These are phyloP conservation scores for Callocephalon fimbriatum DNA, from an alignment of 2,113 vertebrate genomes.

Conservation along the genomic window DNA sequence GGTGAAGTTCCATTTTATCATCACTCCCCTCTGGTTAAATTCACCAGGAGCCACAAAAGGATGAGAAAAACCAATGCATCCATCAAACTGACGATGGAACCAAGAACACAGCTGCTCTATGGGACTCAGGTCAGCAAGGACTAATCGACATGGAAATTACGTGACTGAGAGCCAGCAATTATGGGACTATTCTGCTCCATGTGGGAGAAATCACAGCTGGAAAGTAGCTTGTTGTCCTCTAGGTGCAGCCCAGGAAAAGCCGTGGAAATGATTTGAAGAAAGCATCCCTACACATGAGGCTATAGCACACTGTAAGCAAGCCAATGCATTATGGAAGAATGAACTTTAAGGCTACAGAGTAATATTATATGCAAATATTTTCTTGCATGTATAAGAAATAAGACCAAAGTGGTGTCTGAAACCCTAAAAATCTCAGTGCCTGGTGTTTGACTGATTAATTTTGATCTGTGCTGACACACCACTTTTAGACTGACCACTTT, in stretches of 20 bases:
- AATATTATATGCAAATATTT: not conserved
- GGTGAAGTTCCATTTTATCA: not conserved
- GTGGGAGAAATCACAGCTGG: not conserved
- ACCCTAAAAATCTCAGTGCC: not conserved
- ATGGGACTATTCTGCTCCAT: not conserved
- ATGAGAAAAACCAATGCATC: not conserved
- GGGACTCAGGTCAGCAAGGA: not conserved
- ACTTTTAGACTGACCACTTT: not conserved
- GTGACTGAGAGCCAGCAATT: not conserved
- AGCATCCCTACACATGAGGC: not conserved
- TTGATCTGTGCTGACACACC: not conserved
- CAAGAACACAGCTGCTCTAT: not conserved
- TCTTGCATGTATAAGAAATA: not conserved
- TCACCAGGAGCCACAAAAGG: not conserved
- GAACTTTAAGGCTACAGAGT: not conserved
- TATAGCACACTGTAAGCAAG: fast-evolving
- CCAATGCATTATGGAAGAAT: fast-evolving
- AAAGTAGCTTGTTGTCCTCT: not conserved
- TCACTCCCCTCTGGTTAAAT: not conserved
- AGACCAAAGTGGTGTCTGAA: not conserved
- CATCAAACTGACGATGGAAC: not conserved
- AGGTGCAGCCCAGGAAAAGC: not conserved
- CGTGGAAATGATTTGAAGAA: not conserved
- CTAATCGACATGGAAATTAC: not conserved
- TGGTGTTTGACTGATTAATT: not conserved